Evolutionary conservation across 2,797 vertebrate species (phyloP), one percentile per base, ranked within the genome.

Genomic region (Remorina albescens): DNA sequence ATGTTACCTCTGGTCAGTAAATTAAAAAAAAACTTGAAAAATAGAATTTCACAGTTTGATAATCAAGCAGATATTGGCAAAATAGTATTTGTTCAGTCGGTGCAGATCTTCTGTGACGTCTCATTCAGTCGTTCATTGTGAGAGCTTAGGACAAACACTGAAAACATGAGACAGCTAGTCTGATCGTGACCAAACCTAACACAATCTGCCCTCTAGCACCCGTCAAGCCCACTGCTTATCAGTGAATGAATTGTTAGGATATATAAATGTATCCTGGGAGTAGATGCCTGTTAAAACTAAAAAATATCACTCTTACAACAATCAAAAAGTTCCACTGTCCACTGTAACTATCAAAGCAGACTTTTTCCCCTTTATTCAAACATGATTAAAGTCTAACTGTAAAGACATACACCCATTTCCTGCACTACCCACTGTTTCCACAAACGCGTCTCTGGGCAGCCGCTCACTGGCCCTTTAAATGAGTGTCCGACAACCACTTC

Each of bases 401-500:
- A 56, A 41, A 57, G 78, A 76, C 68, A 34, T 70, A 76, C 79
- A 65, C 71, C 76, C 79, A 69, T 78, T 86, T 88, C 82, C 86
- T 81, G 67, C 34, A 37, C 77, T 62, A 30, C 57, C 60, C 59
- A 12, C 56, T 65, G 82, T 84, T 86, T 86, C 76, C 78, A 75
- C 70, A 6, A 30, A 30, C 30, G 30, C 6, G 30, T 86, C 58
- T 84, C 79, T 19, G 62, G 39, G 59, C 53, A 77, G 67, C 72
- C 61, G 58, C 71, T 71, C 28, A 4, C 57, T 74, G 69, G 50
- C 64, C 53, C 69, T 86, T 81, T 81, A 68, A 83, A 82, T 5
- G 5, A 49, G 58, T 11, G 55, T 64, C 58, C 19, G 36, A 62
- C 36, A 36, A 73, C 39, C 23, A 59, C 37, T 60, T 78, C 74